Base-by-base conservation (phyloP, 2,797 vertebrate genomes). In the Amblyopsis hoosieri region DNA sequence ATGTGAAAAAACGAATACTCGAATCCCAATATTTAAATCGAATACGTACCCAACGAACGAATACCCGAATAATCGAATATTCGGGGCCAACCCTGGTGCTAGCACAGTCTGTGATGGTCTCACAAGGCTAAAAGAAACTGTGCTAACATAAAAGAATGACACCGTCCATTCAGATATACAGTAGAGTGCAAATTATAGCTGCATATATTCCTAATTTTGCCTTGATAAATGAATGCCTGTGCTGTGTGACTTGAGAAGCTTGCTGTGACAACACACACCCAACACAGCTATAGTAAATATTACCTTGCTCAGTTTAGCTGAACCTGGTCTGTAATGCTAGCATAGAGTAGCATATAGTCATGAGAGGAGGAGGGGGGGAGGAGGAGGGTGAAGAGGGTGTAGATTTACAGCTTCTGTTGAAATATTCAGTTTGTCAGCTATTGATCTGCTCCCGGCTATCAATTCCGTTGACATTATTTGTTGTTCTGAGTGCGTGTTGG, bases 391-490 rank as follows among this genome's bases (percentile, higher is more conserved):
- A 19, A 19, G 19, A 33, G 51, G 64, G 45, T 62, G n/a, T 4
- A 64, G 51, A 65, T 76, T 66, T 60, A 59, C 51, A 42, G n/a
- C 62, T 77, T 76, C 57, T 69, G 49, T 72, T 64, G 54, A 50
- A 47, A 60, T 59, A 51, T 57, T 48, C 53, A 54, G 8, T 70
- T 56, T 55, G 48, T 66, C 56, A 56, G 48, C 87, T 93, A 91
- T 93, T 66, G 51, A 75, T 75, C 64, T 54, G 14, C n/a, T 54
- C 14, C n/a, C 60, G 37, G 50, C 56, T 37, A 48, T 53, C 70
- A 56, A 76, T 60, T 50, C 45, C 47, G 57, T 57, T 59, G 52
- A 61, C 45, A n/a, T 54, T 37, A 71, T 74, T 74, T 62, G 10
- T 69, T 47, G 12, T 59, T 15, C 54, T n/a, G n/a, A 60, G 33